These are phyloP conservation scores for Parapristionchus giblindavisi DNA, from an alignment of 2,888 invertebrate species.

Conservation along the genomic window DNA sequence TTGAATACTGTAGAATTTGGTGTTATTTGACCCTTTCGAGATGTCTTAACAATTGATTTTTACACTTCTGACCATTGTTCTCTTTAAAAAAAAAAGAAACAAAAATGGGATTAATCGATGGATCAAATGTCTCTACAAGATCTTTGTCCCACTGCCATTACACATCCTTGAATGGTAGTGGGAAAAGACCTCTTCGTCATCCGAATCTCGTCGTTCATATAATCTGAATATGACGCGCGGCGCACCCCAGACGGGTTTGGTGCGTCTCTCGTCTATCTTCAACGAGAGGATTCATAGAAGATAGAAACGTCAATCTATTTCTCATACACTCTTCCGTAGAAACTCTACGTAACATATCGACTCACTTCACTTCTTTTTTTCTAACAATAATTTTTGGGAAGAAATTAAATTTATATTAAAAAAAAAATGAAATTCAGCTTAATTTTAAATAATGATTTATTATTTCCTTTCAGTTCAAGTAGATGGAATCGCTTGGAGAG, in stretches of 20 bases:
- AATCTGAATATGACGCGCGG: neutral
- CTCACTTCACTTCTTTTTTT: neutral
- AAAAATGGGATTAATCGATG: neutral
- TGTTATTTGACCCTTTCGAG: neutral
- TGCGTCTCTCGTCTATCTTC: neutral
- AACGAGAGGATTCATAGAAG: neutral
- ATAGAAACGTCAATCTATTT: too few species aligned
- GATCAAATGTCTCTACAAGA: constrained; percentile 11
- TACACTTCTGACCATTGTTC: too few species aligned
- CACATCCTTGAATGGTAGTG: constrained; percentile 16
- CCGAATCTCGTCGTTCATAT: constrained; percentile 13
- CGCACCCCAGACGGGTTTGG: constrained; percentile 16
- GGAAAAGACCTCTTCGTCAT: constrained; percentile 7
- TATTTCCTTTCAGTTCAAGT: neutral
- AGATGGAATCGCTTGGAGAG: neutral
- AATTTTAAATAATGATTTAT: neutral
- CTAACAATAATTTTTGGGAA: neutral
- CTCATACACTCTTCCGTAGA: too few species aligned
- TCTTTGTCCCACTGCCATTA: constrained; percentile 29
- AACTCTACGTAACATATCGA: too few species aligned
- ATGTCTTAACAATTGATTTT: neutral
- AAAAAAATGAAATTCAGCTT: neutral
- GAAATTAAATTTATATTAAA: neutral
- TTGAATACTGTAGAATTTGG: neutral
- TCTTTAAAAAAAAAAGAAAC: neutral